Evolutionary conservation across 35 echinoderm and acorn worm species (phyloP), one percentile per base, ranked within the genome.

Genomic region (Ophiothrix spiculata): DNA sequence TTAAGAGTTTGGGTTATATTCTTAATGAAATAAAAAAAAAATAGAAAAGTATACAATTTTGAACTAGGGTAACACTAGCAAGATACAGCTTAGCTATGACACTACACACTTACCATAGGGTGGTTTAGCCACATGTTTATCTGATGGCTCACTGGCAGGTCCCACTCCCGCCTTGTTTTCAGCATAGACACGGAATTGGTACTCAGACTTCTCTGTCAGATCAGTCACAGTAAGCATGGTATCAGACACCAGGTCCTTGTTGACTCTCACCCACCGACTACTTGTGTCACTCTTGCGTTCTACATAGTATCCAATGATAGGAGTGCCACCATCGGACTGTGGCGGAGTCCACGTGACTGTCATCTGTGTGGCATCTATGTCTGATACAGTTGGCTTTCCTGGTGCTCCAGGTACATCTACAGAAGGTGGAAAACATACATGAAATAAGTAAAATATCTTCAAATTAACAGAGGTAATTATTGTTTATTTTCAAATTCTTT

Each of bases 131-230:
- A 64, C 36, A 12, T 36, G 38, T 23, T 56, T n/a, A 28, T 80
- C 83, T 23, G 89, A 83, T 73, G 83, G 82, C 75, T 94, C 92
- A 87, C 88, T 90, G 4, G 79, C 56, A 31, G 33, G 74, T 15
- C 92, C 84, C 41, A 77, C 56, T 33, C 92, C 92, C 69, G 92
- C 92, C 84, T 87, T 90, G 74, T 94, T 94, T 77, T 90, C 78
- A 74, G 92, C 92, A 77, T 38, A 81, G 40, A 94, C 92, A 77
- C 92, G 80, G 80, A 94, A 94, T 45, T 90, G 83, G 38, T 89
- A 89, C 21, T 81, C 35, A 4, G 81, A 78, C 39, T 82, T 89
- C 60, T 89, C 87, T 21, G 49, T 81, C 25, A 89, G 45, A 31
- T 38, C 69, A 38, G 81, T 89, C 21, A 89, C 79, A 10, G 36